phyloP scores from a whole-genome alignment of 2,113 vertebrate species.

The Eulemur macaco region DNA sequence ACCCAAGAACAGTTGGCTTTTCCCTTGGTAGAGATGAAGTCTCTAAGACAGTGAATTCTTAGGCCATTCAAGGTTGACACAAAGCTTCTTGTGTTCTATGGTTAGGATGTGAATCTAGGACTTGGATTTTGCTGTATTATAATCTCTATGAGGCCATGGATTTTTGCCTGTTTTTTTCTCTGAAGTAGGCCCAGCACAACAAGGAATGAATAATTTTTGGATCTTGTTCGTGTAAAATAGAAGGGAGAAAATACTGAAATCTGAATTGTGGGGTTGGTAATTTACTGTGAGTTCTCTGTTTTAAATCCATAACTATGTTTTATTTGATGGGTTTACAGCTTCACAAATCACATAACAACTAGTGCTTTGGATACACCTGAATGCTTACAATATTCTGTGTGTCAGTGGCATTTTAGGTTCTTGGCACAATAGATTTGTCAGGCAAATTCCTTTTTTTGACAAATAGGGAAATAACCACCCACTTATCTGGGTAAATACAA shows the following conservation, averaged over 20 bases:
- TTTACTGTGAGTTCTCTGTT: neutral
- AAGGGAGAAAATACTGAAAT: neutral
- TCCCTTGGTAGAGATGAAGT: neutral
- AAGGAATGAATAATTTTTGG: neutral
- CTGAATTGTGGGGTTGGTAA: neutral
- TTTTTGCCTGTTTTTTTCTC: neutral
- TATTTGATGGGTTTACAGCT: neutral
- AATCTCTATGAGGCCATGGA: neutral
- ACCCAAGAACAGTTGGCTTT: neutral
- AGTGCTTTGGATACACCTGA: neutral
- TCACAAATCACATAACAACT: neutral
- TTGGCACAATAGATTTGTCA: conserved; percentile 5
- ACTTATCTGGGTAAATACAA: conserved; percentile 35
- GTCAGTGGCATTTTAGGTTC: conserved; percentile 23
- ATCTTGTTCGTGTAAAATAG: neutral
- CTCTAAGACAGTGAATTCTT: neutral
- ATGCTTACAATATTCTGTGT: neutral
- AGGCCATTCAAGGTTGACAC: neutral
- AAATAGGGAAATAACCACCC: conserved; percentile 16
- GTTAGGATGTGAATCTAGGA: neutral
- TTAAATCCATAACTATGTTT: neutral
- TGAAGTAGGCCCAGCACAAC: neutral
- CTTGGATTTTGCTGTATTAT: neutral
- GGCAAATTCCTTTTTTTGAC: conserved; percentile 53
- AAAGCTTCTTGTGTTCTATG: neutral